Percentiles rank a stretch among this genome's conserved stretches.
These are phyloP conservation scores for Camelus bactrianus DNA, from an alignment of 2,113 vertebrate species.

Conservation along the genomic window DNA sequence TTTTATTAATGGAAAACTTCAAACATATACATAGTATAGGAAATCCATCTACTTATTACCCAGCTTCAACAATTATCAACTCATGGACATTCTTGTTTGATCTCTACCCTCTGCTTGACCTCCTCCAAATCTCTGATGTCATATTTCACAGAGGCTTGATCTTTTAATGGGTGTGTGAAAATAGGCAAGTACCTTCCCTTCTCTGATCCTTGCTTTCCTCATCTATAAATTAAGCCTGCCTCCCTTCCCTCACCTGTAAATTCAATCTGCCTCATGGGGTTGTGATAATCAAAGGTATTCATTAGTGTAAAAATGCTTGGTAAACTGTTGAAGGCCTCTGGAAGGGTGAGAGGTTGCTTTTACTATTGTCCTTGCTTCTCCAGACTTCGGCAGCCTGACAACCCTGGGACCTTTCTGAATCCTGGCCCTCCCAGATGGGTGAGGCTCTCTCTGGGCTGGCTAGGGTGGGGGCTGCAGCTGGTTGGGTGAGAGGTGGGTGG, in stretches of 20 bases:
- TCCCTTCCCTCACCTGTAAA: neutral
- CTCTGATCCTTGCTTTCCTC: neutral
- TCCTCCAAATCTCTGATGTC: neutral
- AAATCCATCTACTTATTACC: neutral
- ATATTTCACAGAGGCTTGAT: conserved; percentile 3
- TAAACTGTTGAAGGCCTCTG: conserved; percentile 5
- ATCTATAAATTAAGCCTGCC: neutral
- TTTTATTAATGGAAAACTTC: neutral
- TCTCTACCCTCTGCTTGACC: neutral
- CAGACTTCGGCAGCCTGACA: rapidly evolving
- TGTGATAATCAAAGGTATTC: neutral
- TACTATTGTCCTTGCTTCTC: neutral
- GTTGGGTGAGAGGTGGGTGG: neutral
- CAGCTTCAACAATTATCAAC: neutral
- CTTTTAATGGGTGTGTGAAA: neutral
- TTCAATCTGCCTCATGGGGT: neutral
- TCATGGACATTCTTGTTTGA: neutral
- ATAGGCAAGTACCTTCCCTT: neutral
- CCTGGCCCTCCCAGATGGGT: neutral
- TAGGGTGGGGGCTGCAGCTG: neutral
- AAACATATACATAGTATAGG: neutral
- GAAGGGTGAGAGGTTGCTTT: neutral
- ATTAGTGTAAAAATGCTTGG: neutral
- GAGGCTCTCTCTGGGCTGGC: neutral
- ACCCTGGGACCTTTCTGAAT: neutral